Evolutionary conservation across 1,140 invertebrate genomes (phyloP).

Genomic region (Druon quercuslanigerum): DNA sequence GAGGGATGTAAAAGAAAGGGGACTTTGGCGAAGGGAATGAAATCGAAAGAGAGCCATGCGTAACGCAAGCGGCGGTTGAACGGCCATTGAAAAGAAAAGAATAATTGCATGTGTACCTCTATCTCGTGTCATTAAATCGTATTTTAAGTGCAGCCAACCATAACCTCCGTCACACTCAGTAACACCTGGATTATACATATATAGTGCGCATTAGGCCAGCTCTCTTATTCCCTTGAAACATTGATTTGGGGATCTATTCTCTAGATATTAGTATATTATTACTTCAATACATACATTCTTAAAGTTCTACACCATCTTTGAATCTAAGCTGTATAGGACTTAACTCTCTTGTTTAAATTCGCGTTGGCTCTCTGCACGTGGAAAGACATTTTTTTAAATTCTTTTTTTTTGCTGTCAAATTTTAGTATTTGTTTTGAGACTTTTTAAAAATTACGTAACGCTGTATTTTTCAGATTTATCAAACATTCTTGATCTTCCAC

Average conservation of each 20-base stretch:
- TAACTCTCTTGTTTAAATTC: too few relatives aligned
- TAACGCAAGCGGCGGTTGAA: constrained; percentile 28
- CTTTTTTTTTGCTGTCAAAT: too few relatives aligned
- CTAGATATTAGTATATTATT: background rate
- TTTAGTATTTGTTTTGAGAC: too few relatives aligned
- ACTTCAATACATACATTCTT: background rate
- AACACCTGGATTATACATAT: constrained; percentile 39
- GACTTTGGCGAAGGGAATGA: constrained; percentile 19
- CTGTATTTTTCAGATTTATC: too few relatives aligned
- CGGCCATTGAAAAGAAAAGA: constrained; percentile 19
- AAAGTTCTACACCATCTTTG: background rate
- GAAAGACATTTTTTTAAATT: too few relatives aligned
- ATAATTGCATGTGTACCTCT: constrained; percentile 22
- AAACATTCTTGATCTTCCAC: too few relatives aligned
- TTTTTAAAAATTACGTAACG: too few relatives aligned
- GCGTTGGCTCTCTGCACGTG: too few relatives aligned
- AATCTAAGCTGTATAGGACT: too few relatives aligned
- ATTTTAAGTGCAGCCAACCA: constrained; percentile 37
- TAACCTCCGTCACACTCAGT: constrained; percentile 33
- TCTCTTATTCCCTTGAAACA: constrained; percentile 22
- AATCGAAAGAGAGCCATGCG: constrained; percentile 40
- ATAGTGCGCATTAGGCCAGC: constrained; percentile 14
- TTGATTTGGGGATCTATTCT: background rate
- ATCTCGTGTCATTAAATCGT: constrained; percentile 53
- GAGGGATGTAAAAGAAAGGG: constrained; percentile 18